phyloP scores from a whole-genome alignment of 2,113 vertebrate genomes.

The Triplophysa dalaica region DNA sequence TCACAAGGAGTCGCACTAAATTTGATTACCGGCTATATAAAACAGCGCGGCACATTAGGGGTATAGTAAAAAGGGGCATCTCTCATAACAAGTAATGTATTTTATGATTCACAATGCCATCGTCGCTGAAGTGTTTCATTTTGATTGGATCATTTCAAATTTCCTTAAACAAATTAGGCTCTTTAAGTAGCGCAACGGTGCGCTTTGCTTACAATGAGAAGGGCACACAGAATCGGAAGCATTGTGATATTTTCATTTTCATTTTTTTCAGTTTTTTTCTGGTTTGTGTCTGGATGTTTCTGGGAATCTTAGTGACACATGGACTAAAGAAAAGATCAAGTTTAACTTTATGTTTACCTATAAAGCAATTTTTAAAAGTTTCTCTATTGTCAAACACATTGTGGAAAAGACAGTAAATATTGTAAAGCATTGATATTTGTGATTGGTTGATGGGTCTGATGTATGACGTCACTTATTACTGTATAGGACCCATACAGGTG shows the following conservation, averaged over 20 bases:
- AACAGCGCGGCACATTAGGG: constrained; percentile 41
- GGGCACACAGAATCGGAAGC: not conserved
- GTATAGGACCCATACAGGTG: too few relatives aligned
- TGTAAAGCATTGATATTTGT: too few relatives aligned
- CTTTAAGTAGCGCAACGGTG: not conserved
- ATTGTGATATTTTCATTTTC: constrained; percentile 30
- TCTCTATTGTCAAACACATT: too few relatives aligned
- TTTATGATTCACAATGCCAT: constrained; percentile 36
- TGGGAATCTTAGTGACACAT: constrained; percentile 33
- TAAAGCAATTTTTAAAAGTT: too few relatives aligned
- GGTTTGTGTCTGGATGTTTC: constrained; percentile 10
- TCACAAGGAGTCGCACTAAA: constrained; percentile 44
- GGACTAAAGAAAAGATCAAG: constrained; percentile 3
- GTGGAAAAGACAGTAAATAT: too few relatives aligned
- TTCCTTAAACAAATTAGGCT: constrained; percentile 17
- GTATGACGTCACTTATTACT: too few relatives aligned
- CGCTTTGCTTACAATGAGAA: constrained; percentile 7
- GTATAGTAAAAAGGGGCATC: constrained; percentile 34
- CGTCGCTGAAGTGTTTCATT: constrained; percentile 9
- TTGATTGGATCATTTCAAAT: constrained; percentile 19
- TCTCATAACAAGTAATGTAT: constrained; percentile 30
- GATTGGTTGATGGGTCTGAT: too few relatives aligned
- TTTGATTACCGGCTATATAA: constrained; percentile 50
- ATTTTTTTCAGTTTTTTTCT: constrained; percentile 14
- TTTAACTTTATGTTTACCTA: too few relatives aligned